Conservation (phyloP, 2,888 invertebrate species). For the Drosophila antonietae region DNA sequence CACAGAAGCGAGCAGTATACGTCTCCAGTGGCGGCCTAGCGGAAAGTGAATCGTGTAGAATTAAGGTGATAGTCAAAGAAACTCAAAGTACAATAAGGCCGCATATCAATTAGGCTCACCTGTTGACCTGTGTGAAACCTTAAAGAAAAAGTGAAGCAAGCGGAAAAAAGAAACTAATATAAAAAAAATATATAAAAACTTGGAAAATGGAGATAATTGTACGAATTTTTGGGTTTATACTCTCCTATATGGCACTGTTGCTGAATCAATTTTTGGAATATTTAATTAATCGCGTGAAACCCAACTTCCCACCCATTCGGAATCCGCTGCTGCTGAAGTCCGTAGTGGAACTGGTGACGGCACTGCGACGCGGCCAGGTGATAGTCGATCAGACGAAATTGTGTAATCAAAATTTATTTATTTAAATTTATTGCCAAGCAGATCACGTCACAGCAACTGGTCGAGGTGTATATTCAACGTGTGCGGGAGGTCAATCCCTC, state of each 20-base stretch:
- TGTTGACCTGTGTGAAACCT: constrained; percentile 37
- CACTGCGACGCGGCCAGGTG: constrained; percentile 74
- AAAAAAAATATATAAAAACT: not conserved
- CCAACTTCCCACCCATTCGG: constrained; percentile 68
- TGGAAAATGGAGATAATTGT: constrained; percentile 67
- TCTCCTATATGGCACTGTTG: constrained; percentile 58
- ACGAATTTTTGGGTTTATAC: constrained; percentile 59
- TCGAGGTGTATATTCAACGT: constrained; percentile 87
- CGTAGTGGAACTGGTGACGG: constrained; percentile 63
- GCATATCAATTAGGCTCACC: constrained; percentile 53
- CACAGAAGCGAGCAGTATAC: constrained; percentile 34
- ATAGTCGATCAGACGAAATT: not conserved
- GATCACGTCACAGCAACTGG: constrained; percentile 87
- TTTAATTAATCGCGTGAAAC: constrained; percentile 47
- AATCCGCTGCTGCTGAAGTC: constrained; percentile 70
- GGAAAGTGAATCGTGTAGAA: not conserved
- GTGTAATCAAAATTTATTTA: not conserved
- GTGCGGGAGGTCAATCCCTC: constrained; percentile 88
- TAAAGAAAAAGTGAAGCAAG: not conserved
- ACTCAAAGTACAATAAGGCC: constrained; percentile 39
- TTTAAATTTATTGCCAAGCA: constrained; percentile 74
- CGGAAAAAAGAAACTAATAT: fast-evolving
- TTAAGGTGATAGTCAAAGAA: not conserved
- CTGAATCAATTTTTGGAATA: constrained; percentile 61
- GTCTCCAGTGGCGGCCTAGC: not conserved